phyloP scores from a whole-genome alignment of 2,888 invertebrate species.

The Agriopis aurantiaria region DNA sequence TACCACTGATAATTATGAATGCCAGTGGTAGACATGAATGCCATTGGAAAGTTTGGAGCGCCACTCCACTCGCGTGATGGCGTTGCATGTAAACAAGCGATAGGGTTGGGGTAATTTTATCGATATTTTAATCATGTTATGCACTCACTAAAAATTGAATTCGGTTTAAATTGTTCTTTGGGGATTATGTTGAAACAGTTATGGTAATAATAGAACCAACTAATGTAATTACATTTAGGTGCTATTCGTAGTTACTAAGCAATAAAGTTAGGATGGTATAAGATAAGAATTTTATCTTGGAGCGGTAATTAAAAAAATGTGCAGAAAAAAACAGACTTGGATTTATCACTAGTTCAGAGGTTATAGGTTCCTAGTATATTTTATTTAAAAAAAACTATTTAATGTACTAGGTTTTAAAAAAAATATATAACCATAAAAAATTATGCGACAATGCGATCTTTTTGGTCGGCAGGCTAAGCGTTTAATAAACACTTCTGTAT shows the following conservation, averaged over 20 bases:
- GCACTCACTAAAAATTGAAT: constrained; percentile 12
- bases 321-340: too few relatives aligned
- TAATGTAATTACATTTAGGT: not conserved
- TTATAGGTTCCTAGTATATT: too few relatives aligned
- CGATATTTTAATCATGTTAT: constrained; percentile 26
- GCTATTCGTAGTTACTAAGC: not conserved
- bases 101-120: constrained; percentile 27
- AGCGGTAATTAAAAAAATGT: too few relatives aligned
- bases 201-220: not conserved
- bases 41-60: constrained; percentile 38
- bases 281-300: not conserved
- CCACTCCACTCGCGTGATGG: constrained; percentile 35
- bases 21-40: constrained; percentile 19
- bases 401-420: too few relatives aligned
- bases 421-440: too few relatives aligned
- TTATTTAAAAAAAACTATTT: too few relatives aligned
- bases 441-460: too few relatives aligned
- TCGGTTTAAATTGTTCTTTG: constrained; percentile 6
- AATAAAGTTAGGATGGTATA: not conserved
- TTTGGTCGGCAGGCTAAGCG: too few relatives aligned
- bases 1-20: constrained; percentile 9
- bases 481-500: too few relatives aligned
- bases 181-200: constrained; percentile 1
- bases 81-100: constrained; percentile 26
- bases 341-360: too few relatives aligned